Percentiles rank a stretch among this genome's conserved stretches.
phyloP scores from a whole-genome alignment of 2,888 invertebrate genomes.

The Boloria selene region DNA sequence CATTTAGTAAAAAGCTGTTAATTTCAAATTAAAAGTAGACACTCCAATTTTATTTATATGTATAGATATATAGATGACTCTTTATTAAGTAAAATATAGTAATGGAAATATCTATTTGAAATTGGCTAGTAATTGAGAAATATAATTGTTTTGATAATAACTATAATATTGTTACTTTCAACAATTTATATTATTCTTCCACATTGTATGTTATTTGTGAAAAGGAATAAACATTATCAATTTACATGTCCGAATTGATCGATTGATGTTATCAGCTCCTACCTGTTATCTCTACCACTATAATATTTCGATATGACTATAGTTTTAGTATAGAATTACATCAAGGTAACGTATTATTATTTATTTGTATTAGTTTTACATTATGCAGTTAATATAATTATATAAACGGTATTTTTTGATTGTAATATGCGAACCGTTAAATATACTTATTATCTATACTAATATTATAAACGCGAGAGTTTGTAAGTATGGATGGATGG shows the following conservation, averaged over 20 bases:
- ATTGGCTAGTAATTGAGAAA: constrained; percentile 40
- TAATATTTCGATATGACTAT: constrained; percentile 14
- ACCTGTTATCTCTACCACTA: constrained; percentile 27
- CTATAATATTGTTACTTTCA: constrained; percentile 29
- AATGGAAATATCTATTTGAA: constrained; percentile 46
- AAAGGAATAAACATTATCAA: constrained; percentile 25
- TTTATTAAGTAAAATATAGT: no score
- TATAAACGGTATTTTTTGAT: no score
- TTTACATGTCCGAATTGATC: constrained; percentile 32
- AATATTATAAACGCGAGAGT: no score
- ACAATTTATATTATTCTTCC: constrained; percentile 6
- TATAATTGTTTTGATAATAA: constrained; percentile 37
- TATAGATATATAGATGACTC: no score
- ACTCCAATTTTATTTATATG: no score
- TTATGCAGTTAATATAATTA: no score
- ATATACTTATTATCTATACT: no score
- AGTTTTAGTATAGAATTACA: constrained; percentile 2
- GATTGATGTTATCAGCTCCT: constrained; percentile 32
- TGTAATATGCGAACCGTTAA: no score
- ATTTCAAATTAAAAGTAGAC: no score
- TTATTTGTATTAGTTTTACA: background rate
- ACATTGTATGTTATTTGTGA: constrained; percentile 10
- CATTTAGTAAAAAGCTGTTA: no score
- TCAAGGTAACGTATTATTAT: background rate
- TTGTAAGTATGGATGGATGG: no score